A percentile compares a stretch with the other conserved stretches of the same genome.
Evolutionary conservation across 2,113 vertebrate species (phyloP).

Genomic region (Todiramphus saurophagus): DNA sequence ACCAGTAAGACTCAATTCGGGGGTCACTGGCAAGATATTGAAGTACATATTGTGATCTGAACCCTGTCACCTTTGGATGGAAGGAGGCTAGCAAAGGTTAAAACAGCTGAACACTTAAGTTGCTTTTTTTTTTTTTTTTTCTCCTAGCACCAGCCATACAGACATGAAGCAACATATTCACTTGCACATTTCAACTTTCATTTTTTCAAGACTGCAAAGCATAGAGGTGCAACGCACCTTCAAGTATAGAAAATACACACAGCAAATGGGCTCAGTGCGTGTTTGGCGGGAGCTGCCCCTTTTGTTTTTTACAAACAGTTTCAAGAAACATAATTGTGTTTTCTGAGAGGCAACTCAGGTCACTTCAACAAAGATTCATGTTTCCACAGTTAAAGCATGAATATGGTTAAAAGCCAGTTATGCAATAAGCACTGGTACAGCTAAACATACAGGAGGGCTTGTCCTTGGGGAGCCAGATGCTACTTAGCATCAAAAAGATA

Average conservation of each 20-base stretch:
- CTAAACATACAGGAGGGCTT: slow-evolving; percentile 43
- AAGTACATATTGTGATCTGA: slow-evolving; percentile 91
- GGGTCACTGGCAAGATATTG: slow-evolving; percentile 91
- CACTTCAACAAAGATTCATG: neutral
- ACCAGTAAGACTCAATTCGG: slow-evolving; percentile 86
- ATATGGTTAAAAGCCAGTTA: slow-evolving; percentile 34
- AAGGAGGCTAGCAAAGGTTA: slow-evolving; percentile 96
- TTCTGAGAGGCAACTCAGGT: slow-evolving; percentile 17
- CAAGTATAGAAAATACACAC: neutral
- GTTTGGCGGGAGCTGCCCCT: neutral
- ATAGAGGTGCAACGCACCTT: neutral
- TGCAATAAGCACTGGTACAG: slow-evolving; percentile 11
- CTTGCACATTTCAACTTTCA: neutral
- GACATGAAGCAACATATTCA: neutral
- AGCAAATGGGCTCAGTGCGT: neutral
- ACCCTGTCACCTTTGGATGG: slow-evolving; percentile 91
- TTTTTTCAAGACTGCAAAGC: neutral
- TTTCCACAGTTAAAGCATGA: slow-evolving; percentile 36
- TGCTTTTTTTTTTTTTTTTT: slow-evolving; percentile 35
- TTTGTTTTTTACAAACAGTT: slow-evolving; percentile 31
- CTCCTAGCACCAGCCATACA: slow-evolving; percentile 42
- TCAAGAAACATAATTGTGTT: slow-evolving; percentile 3
- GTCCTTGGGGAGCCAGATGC: slow-evolving; percentile 30
- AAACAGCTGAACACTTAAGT: slow-evolving; percentile 82
- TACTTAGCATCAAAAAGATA: slow-evolving; percentile 35